Conservation (phyloP, 2,797 vertebrate species). For the Iguana delicatissima region DNA sequence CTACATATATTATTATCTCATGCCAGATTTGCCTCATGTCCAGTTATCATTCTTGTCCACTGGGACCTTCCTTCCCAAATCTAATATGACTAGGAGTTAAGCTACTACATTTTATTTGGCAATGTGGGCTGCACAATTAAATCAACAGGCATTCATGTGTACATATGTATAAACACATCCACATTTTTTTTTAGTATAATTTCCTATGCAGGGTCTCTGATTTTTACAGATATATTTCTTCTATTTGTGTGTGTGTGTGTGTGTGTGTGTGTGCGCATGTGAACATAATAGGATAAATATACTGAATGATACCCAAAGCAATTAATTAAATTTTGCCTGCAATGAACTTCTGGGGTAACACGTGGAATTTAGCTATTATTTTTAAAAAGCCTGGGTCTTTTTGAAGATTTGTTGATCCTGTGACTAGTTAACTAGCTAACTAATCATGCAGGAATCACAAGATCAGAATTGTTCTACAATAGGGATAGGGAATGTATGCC, state of each 20-base stretch:
- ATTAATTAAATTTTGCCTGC: neutral
- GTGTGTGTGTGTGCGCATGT: no score
- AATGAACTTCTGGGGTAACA: neutral
- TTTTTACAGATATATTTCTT: constrained; percentile 49
- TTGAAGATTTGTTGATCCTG: neutral
- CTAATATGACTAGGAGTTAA: constrained; percentile 13
- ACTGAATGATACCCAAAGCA: neutral
- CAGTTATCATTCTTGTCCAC: neutral
- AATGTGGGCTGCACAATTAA: constrained; percentile 47
- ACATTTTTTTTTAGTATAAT: constrained; percentile 31
- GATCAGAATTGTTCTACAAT: neutral
- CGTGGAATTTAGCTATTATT: neutral
- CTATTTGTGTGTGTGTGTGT: neutral
- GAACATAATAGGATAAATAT: no score
- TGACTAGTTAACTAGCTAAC: neutral
- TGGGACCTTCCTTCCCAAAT: constrained; percentile 8
- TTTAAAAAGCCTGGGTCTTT: neutral
- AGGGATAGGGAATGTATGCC: neutral
- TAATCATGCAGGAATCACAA: neutral
- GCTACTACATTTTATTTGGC: neutral
- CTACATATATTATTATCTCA: neutral
- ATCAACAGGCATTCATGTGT: neutral
- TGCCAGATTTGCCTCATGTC: constrained; percentile 6
- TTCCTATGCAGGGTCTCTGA: constrained; percentile 49
- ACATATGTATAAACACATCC: constrained; percentile 16